These are phyloP conservation scores for Aeoliscus strigatus DNA, from an alignment of 2,797 vertebrate species.

Conservation along the genomic window DNA sequence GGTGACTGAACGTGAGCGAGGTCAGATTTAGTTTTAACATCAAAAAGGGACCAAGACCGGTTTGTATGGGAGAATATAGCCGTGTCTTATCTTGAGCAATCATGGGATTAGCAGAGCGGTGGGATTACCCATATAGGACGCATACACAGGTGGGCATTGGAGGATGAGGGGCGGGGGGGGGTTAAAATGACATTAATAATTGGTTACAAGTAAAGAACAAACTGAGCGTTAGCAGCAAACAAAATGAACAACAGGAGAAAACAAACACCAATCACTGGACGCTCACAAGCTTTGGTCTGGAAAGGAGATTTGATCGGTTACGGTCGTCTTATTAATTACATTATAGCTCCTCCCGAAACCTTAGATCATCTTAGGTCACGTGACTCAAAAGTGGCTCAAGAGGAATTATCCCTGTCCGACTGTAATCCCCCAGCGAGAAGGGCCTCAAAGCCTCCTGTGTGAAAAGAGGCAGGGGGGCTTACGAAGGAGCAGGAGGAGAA, in stretches of 20 bases:
- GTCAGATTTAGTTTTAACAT: too few relatives aligned
- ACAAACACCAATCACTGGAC: too few relatives aligned
- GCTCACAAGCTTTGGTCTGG: too few relatives aligned
- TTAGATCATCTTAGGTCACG: slow-evolving; percentile 56
- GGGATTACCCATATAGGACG: slow-evolving; percentile 43
- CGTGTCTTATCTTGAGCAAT: slow-evolving; percentile 24
- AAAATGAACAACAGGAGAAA: too few relatives aligned
- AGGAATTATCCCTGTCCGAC: slow-evolving; percentile 57
- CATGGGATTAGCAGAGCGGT: slow-evolving; percentile 34
- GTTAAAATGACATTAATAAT: slow-evolving; percentile 26
- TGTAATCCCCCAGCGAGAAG: slow-evolving; percentile 60
- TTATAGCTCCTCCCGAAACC: slow-evolving; percentile 57
- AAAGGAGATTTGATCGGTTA: too few relatives aligned
- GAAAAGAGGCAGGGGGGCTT: slow-evolving; percentile 42
- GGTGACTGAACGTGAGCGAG: too few relatives aligned
- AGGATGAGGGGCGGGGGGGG: slow-evolving; percentile 7
- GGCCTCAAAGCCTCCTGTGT: slow-evolving; percentile 53
- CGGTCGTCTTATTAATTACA: slow-evolving; percentile 63
- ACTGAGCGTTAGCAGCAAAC: too few relatives aligned
- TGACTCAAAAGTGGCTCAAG: slow-evolving; percentile 65
- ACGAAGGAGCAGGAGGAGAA: slow-evolving; percentile 12
- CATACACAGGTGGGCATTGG: slow-evolving; percentile 4
- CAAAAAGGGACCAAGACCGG: too few relatives aligned
- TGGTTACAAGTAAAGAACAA: too few relatives aligned
- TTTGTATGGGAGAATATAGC: too few relatives aligned